Percentiles rank a stretch among this genome's conserved stretches.
phyloP scores from a whole-genome alignment of 2,888 invertebrate species.

The Cepaea hortensis region DNA sequence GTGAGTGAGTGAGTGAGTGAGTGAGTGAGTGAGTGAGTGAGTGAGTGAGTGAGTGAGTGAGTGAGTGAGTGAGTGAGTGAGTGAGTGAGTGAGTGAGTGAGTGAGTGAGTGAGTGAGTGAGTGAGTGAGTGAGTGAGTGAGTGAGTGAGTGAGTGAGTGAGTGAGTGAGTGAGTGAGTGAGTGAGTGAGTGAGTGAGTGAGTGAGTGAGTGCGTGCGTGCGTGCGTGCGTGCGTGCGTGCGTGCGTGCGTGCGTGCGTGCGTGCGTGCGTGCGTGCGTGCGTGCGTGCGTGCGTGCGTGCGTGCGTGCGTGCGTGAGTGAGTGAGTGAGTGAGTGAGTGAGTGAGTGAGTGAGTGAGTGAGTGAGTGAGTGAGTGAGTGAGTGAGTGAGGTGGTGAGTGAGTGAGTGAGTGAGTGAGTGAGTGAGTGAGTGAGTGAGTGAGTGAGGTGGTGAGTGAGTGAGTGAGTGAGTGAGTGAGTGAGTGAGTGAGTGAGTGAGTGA shows the following conservation, averaged over 20 bases:
- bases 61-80: background rate
- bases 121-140: background rate
- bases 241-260: too few species aligned
- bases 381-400: background rate
- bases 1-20: background rate
- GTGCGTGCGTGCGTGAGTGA: too few species aligned
- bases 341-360: background rate
- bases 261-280: background rate
- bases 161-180: background rate
- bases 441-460: too few species aligned
- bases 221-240: too few species aligned
- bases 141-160: slow-evolving; percentile 5
- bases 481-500: slow-evolving; percentile 24
- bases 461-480: slow-evolving; percentile 35
- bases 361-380: slow-evolving; percentile 24
- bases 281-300: background rate
- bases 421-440: slow-evolving; percentile 26
- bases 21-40: background rate
- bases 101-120: background rate
- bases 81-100: background rate
- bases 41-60: slow-evolving; percentile 5
- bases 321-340: slow-evolving; percentile 19
- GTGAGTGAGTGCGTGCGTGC: background rate
- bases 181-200: background rate
- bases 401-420: slow-evolving; percentile 12